Evolutionary conservation across 2,888 invertebrate genomes (phyloP).

Genomic region (Acrobasis suavella): DNA sequence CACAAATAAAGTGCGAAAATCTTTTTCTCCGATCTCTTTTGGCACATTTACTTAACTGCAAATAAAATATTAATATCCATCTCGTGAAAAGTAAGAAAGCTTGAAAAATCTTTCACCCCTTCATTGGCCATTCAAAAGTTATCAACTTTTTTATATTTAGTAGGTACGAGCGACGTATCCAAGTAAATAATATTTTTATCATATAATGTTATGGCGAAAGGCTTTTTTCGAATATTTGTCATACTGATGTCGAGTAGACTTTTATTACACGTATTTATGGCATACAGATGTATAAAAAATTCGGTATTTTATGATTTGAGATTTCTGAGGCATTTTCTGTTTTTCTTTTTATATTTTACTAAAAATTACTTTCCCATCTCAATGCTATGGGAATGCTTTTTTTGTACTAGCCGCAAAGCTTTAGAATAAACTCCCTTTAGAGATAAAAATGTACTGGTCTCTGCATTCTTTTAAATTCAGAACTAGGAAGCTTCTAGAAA

Average conservation of each 20-base stretch:
- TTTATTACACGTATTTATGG: neutral
- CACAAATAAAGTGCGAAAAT: neutral
- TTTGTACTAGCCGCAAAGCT: too few relatives aligned
- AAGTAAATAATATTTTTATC: neutral
- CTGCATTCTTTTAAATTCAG: too few relatives aligned
- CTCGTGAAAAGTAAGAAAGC: neutral
- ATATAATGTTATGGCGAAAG: neutral
- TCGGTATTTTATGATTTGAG: too few relatives aligned
- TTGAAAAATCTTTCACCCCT: neutral
- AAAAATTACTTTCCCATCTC: too few relatives aligned
- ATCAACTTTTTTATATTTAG: neutral
- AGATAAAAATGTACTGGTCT: too few relatives aligned
- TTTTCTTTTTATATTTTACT: too few relatives aligned
- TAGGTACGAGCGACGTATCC: neutral
- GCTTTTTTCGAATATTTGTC: neutral
- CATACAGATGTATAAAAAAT: too few relatives aligned
- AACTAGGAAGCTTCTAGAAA: too few relatives aligned
- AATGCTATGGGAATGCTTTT: too few relatives aligned
- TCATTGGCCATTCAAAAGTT: neutral
- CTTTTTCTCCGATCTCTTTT: neutral
- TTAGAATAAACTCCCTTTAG: too few relatives aligned
- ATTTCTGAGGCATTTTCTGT: too few relatives aligned
- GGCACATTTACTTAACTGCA: neutral
- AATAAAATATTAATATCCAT: neutral
- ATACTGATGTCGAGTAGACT: neutral